A percentile compares a stretch with the other conserved stretches of the same genome.
Conservation (phyloP, 2,888 invertebrate genomes). For the Acholoe squamosa region DNA sequence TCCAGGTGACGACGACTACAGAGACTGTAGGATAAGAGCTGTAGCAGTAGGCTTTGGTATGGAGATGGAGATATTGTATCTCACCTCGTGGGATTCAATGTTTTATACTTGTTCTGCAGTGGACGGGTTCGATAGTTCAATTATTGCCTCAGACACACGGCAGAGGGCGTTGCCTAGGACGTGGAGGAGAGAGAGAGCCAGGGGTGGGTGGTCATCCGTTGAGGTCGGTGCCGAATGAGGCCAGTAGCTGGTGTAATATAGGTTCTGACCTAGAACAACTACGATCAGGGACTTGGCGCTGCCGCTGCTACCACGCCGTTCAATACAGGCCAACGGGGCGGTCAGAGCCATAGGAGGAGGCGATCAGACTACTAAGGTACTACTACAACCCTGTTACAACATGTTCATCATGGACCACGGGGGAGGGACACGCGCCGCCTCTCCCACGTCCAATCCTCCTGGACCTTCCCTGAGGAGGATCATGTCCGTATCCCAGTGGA, state of each 20-base stretch:
- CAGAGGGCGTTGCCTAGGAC: too few species aligned
- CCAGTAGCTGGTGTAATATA: constrained; percentile 25
- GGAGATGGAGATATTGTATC: neutral
- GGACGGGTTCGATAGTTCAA: neutral
- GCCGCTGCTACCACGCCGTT: constrained; percentile 14
- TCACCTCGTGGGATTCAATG: neutral
- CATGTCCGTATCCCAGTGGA: neutral
- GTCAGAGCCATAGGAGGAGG: constrained; percentile 33
- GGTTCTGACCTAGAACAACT: constrained; percentile 56
- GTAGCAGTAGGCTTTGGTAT: neutral
- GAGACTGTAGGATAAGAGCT: neutral
- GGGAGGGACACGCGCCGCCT: neutral
- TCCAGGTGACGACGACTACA: constrained; percentile 46
- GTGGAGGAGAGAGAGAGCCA: too few species aligned
- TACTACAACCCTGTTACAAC: constrained; percentile 39
- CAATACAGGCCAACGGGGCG: constrained; percentile 54
- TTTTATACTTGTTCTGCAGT: neutral
- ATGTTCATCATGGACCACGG: neutral
- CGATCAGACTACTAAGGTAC: neutral
- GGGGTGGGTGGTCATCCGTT: constrained; percentile 46
- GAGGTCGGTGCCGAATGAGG: constrained; percentile 53
- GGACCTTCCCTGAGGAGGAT: neutral
- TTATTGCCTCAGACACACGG: too few species aligned
- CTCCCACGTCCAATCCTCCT: neutral
- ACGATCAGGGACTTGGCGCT: neutral